These are phyloP conservation scores for Microcebus griseorufus DNA, from an alignment of 2,113 vertebrate genomes.

Conservation along the genomic window DNA sequence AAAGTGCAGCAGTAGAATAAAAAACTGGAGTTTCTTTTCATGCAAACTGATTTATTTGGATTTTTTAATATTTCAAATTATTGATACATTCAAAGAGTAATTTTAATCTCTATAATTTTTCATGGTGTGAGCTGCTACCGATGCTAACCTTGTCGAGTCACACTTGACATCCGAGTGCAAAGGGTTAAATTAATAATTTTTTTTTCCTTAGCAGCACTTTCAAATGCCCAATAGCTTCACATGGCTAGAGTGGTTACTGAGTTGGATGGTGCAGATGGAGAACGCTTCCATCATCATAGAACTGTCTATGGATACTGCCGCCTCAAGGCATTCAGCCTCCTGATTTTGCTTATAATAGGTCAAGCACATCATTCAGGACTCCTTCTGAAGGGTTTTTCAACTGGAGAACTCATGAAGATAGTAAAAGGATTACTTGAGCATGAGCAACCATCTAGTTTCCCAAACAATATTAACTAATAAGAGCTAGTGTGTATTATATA, in stretches of 20 bases:
- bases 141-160: too few relatives aligned
- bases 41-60: too few relatives aligned
- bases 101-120: too few relatives aligned
- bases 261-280: not conserved
- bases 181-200: not conserved
- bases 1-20: too few relatives aligned
- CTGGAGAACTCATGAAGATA: not conserved
- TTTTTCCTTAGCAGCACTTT: not conserved
- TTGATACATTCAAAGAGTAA: too few relatives aligned
- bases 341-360: not conserved
- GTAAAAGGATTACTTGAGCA: not conserved
- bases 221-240: not conserved
- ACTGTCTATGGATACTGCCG: not conserved
- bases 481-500: not conserved
- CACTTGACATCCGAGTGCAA: too few relatives aligned
- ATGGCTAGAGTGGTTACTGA: not conserved
- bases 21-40: too few relatives aligned
- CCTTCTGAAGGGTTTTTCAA: not conserved
- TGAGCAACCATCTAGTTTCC: not conserved
- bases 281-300: not conserved
- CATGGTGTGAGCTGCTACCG: too few relatives aligned
- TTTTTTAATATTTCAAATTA: too few relatives aligned
- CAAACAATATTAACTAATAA: not conserved
- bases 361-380: not conserved
- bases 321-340: not conserved